Evolutionary conservation across 2,888 invertebrate species (phyloP).

Genomic region (Stictocephala bisonia): DNA sequence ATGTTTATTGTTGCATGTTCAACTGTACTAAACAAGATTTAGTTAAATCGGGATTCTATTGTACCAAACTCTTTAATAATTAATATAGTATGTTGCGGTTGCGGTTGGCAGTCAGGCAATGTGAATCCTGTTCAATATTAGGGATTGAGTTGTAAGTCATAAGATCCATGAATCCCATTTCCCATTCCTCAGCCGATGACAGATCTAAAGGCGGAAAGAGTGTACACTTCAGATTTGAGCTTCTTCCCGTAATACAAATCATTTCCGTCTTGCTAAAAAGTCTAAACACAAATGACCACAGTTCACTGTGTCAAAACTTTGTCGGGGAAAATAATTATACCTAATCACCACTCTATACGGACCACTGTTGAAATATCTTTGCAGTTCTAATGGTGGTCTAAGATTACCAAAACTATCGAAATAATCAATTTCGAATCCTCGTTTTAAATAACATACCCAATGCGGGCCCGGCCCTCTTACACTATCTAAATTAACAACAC

Average conservation of each 20-base stretch:
- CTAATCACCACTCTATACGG: background rate
- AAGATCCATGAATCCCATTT: conserved; percentile 17
- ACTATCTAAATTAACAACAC: conserved; percentile 36
- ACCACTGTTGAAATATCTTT: conserved; percentile 14
- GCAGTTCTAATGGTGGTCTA: conserved; percentile 23
- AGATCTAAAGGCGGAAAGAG: conserved; percentile 14
- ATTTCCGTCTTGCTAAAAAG: conserved; percentile 2
- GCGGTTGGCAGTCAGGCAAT: conserved; percentile 9
- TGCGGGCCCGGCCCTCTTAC: conserved; percentile 12
- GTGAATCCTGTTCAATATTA: conserved; percentile 18
- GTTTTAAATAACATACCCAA: conserved; percentile 40
- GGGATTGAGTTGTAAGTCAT: conserved; percentile 22
- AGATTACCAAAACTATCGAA: conserved; percentile 40
- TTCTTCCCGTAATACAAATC: conserved; percentile 14
- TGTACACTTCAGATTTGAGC: conserved; percentile 2
- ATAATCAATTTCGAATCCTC: conserved; percentile 18
- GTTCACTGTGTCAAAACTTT: background rate
- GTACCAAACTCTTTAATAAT: background rate
- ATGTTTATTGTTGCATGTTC: background rate
- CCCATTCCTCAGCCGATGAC: conserved; percentile 11
- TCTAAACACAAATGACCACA: conserved; percentile 40
- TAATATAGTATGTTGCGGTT: conserved; percentile 12
- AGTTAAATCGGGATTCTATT: conserved; percentile 4
- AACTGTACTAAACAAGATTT: background rate
- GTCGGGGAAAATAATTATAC: conserved; percentile 10